Evolutionary conservation across 2,888 invertebrate species (phyloP).

Genomic region (Pandemis corylana): DNA sequence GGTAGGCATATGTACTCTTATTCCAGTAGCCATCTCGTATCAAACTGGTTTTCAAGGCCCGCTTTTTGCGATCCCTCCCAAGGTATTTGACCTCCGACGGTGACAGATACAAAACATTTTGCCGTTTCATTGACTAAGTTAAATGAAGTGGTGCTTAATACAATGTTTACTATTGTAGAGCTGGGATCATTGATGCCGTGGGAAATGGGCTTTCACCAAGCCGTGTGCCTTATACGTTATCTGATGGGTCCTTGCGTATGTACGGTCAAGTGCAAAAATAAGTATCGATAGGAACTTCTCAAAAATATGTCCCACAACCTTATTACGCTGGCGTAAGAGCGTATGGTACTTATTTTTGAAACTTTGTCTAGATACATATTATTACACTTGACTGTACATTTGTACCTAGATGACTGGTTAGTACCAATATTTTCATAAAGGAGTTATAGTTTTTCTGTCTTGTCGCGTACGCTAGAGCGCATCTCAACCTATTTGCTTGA

Average conservation of each 20-base stretch:
- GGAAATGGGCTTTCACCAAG: constrained; percentile 17
- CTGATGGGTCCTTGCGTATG: background rate
- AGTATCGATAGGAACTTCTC: no score
- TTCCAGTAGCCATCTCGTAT: constrained; percentile 47
- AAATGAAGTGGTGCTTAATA: background rate
- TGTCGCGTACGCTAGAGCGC: no score
- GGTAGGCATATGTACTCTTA: background rate
- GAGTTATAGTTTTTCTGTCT: no score
- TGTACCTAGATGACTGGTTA: background rate
- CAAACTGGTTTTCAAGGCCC: constrained; percentile 67
- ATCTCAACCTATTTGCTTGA: no score
- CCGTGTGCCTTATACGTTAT: background rate
- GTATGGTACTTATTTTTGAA: no score
- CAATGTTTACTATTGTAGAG: constrained; percentile 31
- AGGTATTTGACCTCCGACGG: constrained; percentile 63
- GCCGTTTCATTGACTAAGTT: constrained; percentile 56
- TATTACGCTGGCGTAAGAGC: no score
- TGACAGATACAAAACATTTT: constrained; percentile 47
- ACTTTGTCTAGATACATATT: no score
- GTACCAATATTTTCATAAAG: no score
- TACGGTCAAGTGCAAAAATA: no score
- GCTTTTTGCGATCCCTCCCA: constrained; percentile 63
- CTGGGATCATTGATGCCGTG: constrained; percentile 16
- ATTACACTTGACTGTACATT: no score
- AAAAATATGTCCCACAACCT: no score